A percentile compares a stretch with the other conserved stretches of the same genome.
Conservation (phyloP, 2,113 vertebrate species). For the Channa argus region DNA sequence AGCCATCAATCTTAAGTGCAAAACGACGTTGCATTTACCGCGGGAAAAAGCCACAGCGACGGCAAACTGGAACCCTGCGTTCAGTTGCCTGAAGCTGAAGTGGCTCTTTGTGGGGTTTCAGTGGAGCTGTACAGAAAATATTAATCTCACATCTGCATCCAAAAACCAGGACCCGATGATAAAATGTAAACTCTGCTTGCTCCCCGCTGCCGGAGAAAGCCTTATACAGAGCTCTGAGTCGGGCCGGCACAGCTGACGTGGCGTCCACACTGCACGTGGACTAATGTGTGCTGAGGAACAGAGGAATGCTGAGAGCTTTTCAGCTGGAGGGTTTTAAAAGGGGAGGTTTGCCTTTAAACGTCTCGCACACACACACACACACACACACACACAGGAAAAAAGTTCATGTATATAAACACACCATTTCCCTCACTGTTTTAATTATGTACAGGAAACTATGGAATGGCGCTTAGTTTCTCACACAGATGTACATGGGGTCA, state of each 20-base stretch:
- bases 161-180: constrained; percentile 16
- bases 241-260: constrained; percentile 67
- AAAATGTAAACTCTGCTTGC: constrained; percentile 42
- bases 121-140: constrained; percentile 2
- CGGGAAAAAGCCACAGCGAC: constrained; percentile 20
- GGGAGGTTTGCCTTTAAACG: constrained; percentile 16
- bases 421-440: too few species aligned
- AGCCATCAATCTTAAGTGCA: not conserved
- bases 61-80: constrained; percentile 16
- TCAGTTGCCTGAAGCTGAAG: not conserved
- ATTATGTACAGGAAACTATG: too few species aligned
- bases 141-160: constrained; percentile 27
- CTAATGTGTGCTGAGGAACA: not conserved
- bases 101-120: not conserved
- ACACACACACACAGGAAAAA: not conserved
- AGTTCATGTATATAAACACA: not conserved
- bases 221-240: constrained; percentile 31
- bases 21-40: constrained; percentile 27
- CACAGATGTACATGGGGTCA: too few species aligned
- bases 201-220: constrained; percentile 35
- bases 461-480: too few species aligned
- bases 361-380: constrained; percentile 3
- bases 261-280: constrained; percentile 58
- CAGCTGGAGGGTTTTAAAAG: constrained; percentile 54
- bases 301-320: not conserved